Evolutionary conservation across 2,797 vertebrate genomes (phyloP), one percentile per base, ranked within the genome.

Genomic region (Ceryle rudis): DNA sequence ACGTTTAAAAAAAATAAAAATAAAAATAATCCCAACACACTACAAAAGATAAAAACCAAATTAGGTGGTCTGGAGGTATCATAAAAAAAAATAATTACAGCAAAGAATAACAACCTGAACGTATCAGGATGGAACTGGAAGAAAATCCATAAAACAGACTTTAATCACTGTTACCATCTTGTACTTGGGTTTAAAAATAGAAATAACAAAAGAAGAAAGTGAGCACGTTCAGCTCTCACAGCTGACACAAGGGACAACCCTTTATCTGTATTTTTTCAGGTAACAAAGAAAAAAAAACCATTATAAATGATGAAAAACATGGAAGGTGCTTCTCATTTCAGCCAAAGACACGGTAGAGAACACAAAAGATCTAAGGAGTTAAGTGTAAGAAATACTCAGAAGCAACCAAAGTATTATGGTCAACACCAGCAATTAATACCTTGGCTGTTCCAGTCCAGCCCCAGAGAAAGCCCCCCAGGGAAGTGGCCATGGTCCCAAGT

Each of bases 1-100:
- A 26, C 0, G 2, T 67, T 31, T 5, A 33, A 72, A 83, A 49
- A 14, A 55, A 19, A 21, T 5, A 12, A 46, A 44, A 21, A 44
- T 44, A 44, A 44, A 20, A 47, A 47, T 23, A 47, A 47, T 47
- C 46, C 47, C 16, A 86, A 54, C 19, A 28, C n/a, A 28, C 5
- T 65, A 65, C 14, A 28, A 6, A 41, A 85, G 39, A 60, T 29
- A 49, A 60, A 95, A 67, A 35, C 5, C 17, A 84, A 89, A 87
- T 33, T 4, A 61, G 21, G 13, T 2, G 3, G 33, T 67, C 81
- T 49, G 54, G 74, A 71, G 37, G 58, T 57, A 81, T 72, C 22
- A 67, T 57, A 81, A 87, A 60, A 64, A 19, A 61, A 90, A 95
- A 73, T 77, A 92, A 87, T 91, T 83, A 60, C 28, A 86, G 64